Base-by-base conservation (phyloP, 2,113 vertebrate species). In the Podarcis cretensis region DNA sequence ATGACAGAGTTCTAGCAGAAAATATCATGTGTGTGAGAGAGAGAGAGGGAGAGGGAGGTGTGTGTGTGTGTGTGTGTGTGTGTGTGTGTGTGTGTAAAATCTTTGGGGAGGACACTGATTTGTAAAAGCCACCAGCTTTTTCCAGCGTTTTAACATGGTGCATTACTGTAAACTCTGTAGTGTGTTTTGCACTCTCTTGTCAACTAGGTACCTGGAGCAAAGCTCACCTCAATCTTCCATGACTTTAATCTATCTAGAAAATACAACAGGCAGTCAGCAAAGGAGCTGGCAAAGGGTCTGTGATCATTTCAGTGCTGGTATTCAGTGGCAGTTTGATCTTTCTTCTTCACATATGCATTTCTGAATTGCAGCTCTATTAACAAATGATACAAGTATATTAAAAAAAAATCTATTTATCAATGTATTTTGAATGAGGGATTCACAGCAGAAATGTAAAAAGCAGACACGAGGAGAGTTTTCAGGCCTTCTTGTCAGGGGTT, bases 211-310 rank as follows among this genome's bases (percentile, higher is more conserved):
- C 92, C 88, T 83, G 77, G 68, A 96, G 93, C 81, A 95, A 92
- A 96, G 92, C 88, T 93, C 91, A 65, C 90, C 90, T 94, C 96
- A 97, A 96, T 96, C 95, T 97, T 89, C 95, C 91, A 87, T 89
- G 87, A 94, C 78, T 96, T 63, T 96, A 96, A 96, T 96, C 96
- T 95, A 94, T 91, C 90, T 89, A 95, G 93, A 91, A 95, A 95
- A 96, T 92, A 93, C 90, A 93, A 23, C 80, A 93, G 73, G 88
- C 93, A 91, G 89, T 93, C 95, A 90, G 89, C 91, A 88, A 92
- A 87, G 37, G 88, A 95, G 59, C 77, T 82, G 78, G 81, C n/a
- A 87, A 91, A 87, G 63, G 65, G 30, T 91, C 87, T 94, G 57
- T 87, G 95, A 87, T 23, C 18, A 73, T 95, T 96, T 92, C 84